Conservation (phyloP, 2,888 invertebrate species). For the Lypha dubia region DNA sequence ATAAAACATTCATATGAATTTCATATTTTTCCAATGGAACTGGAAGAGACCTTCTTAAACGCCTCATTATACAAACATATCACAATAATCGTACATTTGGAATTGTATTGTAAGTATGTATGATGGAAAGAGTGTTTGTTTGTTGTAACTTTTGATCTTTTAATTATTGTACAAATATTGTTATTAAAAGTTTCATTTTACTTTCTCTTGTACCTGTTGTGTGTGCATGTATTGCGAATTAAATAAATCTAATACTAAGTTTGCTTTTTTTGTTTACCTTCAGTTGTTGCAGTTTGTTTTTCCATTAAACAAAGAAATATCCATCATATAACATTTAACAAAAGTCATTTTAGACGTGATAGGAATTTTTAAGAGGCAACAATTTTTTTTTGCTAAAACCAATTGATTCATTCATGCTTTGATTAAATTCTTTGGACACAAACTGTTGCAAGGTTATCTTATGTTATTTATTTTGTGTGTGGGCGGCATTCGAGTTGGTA, state of each 20-base stretch:
- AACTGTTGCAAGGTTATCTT: background rate
- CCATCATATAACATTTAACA: constrained; percentile 43
- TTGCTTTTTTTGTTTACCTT: constrained; percentile 22
- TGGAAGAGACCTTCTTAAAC: background rate
- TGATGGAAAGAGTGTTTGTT: background rate
- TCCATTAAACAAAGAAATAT: constrained; percentile 40
- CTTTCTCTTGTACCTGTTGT: background rate
- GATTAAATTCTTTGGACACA: constrained; percentile 23
- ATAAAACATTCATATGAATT: background rate
- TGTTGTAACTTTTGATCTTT: constrained; percentile 58
- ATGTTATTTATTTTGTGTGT: background rate
- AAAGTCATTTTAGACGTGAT: constrained; percentile 65
- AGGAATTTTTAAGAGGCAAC: constrained; percentile 44
- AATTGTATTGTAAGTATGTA: background rate
- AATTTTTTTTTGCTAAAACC: background rate
- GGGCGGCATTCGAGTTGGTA: background rate
- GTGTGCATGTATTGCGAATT: background rate
- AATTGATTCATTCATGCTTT: constrained; percentile 29
- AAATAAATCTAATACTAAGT: constrained; percentile 7
- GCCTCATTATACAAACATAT: constrained; percentile 2
- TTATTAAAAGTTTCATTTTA: constrained; percentile 30
- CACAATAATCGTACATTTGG: constrained; percentile 3
- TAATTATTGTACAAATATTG: constrained; percentile 67
- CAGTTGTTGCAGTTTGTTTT: constrained; percentile 28
- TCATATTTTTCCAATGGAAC: background rate